phyloP scores from a whole-genome alignment of 1,140 invertebrate species.

The Globodera ellingtonae region DNA sequence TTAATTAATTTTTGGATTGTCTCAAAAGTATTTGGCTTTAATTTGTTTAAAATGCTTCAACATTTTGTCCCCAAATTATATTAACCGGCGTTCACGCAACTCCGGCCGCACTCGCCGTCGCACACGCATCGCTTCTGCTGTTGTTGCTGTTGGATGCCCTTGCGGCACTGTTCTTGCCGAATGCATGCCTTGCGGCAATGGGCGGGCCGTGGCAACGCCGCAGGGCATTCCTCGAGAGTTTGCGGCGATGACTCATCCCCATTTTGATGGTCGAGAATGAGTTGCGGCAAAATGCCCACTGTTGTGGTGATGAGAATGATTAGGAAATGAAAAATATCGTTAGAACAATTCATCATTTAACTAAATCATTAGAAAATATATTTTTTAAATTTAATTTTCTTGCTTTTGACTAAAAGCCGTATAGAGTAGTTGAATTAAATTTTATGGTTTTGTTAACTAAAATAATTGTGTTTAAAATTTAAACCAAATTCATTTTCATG shows the following conservation, averaged over 20 bases:
- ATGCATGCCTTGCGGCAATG: conserved; percentile 86
- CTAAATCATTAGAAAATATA: too few species aligned
- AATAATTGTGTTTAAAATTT: too few species aligned
- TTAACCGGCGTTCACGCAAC: conserved; percentile 85
- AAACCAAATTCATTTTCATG: too few species aligned
- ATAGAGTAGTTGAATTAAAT: too few species aligned
- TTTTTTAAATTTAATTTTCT: too few species aligned
- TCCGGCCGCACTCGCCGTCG: conserved; percentile 92
- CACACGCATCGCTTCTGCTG: conserved; percentile 89
- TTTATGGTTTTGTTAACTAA: too few species aligned
- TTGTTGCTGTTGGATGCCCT: conserved; percentile 72
- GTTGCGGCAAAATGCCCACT: background rate
- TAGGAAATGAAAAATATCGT: background rate
- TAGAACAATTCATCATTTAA: too few species aligned
- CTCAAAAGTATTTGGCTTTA: too few species aligned
- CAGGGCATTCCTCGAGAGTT: background rate
- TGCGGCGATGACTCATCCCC: background rate
- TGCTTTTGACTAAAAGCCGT: too few species aligned
- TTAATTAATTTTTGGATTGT: background rate
- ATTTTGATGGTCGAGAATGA: background rate
- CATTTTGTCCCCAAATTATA: background rate
- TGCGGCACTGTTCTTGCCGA: conserved; percentile 91
- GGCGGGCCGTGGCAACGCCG: conserved; percentile 46
- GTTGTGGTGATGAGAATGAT: background rate
- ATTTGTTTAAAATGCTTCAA: background rate